These are phyloP conservation scores for Anabacerthia variegaticeps DNA, from an alignment of 2,797 vertebrate species.

Conservation along the genomic window DNA sequence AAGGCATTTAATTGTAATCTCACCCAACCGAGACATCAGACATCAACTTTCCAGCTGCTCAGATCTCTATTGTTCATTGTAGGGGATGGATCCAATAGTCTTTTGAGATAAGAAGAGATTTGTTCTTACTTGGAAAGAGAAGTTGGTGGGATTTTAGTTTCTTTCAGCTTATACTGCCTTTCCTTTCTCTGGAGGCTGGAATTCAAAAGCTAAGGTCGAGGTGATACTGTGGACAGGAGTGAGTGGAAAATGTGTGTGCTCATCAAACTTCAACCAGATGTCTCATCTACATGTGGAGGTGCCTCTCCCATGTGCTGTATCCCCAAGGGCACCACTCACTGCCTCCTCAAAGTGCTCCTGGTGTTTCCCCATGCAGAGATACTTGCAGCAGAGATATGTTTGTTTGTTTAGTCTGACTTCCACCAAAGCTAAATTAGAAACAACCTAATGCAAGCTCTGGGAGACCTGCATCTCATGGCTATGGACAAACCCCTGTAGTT, in stretches of 20 bases:
- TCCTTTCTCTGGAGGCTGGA: background rate
- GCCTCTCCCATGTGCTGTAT: background rate
- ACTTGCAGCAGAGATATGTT: background rate
- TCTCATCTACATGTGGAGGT: background rate
- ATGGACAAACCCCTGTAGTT: background rate
- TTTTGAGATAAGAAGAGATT: background rate
- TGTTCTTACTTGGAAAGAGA: background rate
- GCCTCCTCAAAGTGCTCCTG: background rate
- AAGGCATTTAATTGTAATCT: background rate
- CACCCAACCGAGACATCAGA: background rate
- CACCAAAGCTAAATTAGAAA: background rate
- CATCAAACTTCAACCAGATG: conserved; percentile 16
- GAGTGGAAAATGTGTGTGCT: conserved; percentile 10
- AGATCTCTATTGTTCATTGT: background rate
- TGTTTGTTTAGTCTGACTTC: background rate
- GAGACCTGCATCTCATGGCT: background rate
- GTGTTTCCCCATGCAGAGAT: background rate
- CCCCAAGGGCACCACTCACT: background rate
- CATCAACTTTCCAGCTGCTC: background rate
- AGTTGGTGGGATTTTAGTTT: background rate
- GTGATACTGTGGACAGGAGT: background rate
- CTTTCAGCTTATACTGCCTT: background rate
- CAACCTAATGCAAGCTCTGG: background rate
- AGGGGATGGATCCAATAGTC: background rate
- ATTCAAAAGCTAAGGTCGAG: background rate